These are phyloP conservation scores for Rhinoraja longicauda DNA, from an alignment of 2,797 vertebrate species.

Conservation along the genomic window DNA sequence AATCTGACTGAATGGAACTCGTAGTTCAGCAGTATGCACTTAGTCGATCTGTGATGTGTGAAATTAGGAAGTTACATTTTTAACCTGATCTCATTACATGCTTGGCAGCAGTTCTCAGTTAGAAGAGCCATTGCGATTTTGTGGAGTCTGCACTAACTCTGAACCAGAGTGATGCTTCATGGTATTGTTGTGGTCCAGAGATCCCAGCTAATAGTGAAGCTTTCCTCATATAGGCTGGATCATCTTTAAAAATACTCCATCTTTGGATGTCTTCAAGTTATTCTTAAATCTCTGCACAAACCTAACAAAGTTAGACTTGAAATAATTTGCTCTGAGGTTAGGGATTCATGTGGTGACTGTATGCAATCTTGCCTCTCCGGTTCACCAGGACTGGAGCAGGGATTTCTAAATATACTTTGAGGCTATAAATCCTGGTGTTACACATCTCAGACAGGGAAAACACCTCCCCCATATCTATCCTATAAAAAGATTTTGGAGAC, in stretches of 20 bases:
- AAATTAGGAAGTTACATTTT: constrained; percentile 33
- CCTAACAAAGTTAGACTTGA: neutral
- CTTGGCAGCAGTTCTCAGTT: constrained; percentile 7
- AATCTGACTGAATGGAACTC: neutral
- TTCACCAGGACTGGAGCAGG: neutral
- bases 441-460: too few relatives aligned
- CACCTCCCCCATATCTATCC: too few relatives aligned
- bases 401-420: too few relatives aligned
- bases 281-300: neutral
- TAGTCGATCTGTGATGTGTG: neutral
- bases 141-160: neutral
- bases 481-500: too few relatives aligned
- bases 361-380: neutral
- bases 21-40: constrained; percentile 2
- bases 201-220: neutral
- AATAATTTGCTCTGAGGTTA: neutral
- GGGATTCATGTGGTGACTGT: neutral
- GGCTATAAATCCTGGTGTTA: too few relatives aligned
- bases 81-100: constrained; percentile 18
- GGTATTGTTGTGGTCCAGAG: neutral
- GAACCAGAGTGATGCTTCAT: neutral
- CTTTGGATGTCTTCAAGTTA: neutral
- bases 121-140: constrained; percentile 9
- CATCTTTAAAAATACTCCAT: neutral
- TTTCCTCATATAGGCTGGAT: neutral